Evolutionary conservation across 2,888 invertebrate genomes (phyloP).

Genomic region (Psylliodes chrysocephalus): DNA sequence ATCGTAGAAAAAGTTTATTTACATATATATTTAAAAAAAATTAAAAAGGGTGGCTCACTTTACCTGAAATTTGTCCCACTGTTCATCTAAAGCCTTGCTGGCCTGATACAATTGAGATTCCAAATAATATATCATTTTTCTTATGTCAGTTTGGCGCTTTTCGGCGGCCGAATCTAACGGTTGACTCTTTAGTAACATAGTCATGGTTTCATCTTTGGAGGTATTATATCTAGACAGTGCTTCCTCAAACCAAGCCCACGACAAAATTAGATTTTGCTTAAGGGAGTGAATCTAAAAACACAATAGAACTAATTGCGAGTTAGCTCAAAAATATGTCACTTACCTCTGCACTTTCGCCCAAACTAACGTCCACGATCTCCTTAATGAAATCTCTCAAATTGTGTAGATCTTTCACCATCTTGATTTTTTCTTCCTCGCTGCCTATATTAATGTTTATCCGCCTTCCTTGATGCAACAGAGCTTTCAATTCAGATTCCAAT

Average conservation of each 20-base stretch:
- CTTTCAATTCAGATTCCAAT: constrained; percentile 74
- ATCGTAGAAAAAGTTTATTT: no score
- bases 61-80: constrained; percentile 76
- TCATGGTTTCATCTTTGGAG: constrained; percentile 58
- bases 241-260: constrained; percentile 70
- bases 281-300: constrained; percentile 60
- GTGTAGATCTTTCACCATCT: constrained; percentile 66
- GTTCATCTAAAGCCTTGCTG: constrained; percentile 76
- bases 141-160: constrained; percentile 75
- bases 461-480: constrained; percentile 68
- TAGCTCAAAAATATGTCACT: neutral
- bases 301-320: neutral
- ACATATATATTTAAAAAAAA: neutral
- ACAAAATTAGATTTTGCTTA: constrained; percentile 67
- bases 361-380: constrained; percentile 72
- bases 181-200: constrained; percentile 58
- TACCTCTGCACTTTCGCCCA: constrained; percentile 71
- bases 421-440: constrained; percentile 68
- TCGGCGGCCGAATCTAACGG: constrained; percentile 74
- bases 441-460: constrained; percentile 69
- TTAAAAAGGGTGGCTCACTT: neutral
- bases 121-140: constrained; percentile 76
- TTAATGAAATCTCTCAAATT: constrained; percentile 70
- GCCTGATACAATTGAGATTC: constrained; percentile 80
- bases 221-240: constrained; percentile 65